phyloP scores from a whole-genome alignment of 2,797 vertebrate species.

The Acanthurus tractus region DNA sequence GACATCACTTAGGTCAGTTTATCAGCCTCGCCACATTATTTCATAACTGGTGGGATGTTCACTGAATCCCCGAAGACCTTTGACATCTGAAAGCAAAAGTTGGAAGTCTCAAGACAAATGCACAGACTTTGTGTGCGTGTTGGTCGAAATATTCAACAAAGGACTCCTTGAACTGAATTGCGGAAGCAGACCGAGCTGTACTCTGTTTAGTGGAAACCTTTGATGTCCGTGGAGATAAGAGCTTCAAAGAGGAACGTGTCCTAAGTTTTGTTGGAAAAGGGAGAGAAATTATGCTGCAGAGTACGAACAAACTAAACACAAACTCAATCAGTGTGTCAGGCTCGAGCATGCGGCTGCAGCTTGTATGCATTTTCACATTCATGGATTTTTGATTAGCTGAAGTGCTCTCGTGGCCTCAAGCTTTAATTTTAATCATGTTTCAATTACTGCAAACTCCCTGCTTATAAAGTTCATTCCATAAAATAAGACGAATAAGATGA shows the following conservation, averaged over 20 bases:
- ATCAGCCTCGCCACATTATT: background rate
- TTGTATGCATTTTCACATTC: constrained; percentile 32
- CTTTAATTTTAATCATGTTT: constrained; percentile 60
- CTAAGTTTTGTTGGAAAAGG: constrained; percentile 48
- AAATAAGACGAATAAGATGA: constrained; percentile 41
- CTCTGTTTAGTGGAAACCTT: constrained; percentile 56
- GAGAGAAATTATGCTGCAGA: constrained; percentile 25
- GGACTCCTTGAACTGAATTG: constrained; percentile 21
- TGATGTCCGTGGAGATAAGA: constrained; percentile 71
- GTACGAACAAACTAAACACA: constrained; percentile 46
- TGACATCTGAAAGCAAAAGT: constrained; percentile 33
- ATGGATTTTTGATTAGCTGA: constrained; percentile 51
- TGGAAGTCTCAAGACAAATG: constrained; percentile 41
- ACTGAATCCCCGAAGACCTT: constrained; percentile 1
- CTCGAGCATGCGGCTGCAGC: constrained; percentile 25
- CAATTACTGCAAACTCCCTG: constrained; percentile 35
- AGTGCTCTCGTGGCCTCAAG: constrained; percentile 51
- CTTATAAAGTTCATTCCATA: constrained; percentile 42
- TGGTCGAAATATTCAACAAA: constrained; percentile 48
- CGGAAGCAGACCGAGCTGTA: constrained; percentile 40
- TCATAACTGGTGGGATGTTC: background rate
- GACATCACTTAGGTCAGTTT: too few species aligned
- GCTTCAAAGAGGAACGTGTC: constrained; percentile 52
- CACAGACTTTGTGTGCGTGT: constrained; percentile 29
- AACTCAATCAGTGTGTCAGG: constrained; percentile 32